These are phyloP conservation scores for Tangara arthus DNA, from an alignment of 2,797 vertebrate genomes.

Conservation along the genomic window DNA sequence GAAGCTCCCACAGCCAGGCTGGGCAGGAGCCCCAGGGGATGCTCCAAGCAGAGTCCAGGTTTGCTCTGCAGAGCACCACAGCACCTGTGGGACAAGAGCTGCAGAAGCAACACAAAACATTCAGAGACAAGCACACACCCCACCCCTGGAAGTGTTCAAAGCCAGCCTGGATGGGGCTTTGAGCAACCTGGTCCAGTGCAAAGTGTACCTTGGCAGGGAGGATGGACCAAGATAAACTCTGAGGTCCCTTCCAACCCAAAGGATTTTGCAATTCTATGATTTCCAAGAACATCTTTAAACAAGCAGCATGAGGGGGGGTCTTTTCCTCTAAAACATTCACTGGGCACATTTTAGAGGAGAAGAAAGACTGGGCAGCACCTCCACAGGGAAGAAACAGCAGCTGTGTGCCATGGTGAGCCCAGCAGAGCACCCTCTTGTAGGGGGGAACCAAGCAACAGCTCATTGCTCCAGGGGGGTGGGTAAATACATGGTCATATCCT, in stretches of 20 bases:
- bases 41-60: not conserved
- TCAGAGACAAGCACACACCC: rapidly evolving
- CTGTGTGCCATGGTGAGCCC: not conserved
- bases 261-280: not conserved
- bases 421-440: rapidly evolving
- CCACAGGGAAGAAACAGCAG: not conserved
- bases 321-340: not conserved
- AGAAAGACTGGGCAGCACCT: not conserved
- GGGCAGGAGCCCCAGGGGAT: not conserved
- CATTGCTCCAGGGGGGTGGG: not conserved
- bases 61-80: not conserved
- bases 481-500: rapidly evolving
- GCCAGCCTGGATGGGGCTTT: not conserved
- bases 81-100: rapidly evolving
- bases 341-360: rapidly evolving
- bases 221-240: not conserved
- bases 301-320: not conserved
- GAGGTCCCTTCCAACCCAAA: not conserved
- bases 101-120: rapidly evolving
- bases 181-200: not conserved
- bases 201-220: not conserved
- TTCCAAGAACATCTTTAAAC: not conserved
- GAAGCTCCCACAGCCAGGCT: rapidly evolving
- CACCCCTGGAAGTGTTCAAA: not conserved
- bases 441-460: not conserved